Evolutionary conservation across 2,797 vertebrate genomes (phyloP).

Genomic region (Gastrophryne carolinensis): DNA sequence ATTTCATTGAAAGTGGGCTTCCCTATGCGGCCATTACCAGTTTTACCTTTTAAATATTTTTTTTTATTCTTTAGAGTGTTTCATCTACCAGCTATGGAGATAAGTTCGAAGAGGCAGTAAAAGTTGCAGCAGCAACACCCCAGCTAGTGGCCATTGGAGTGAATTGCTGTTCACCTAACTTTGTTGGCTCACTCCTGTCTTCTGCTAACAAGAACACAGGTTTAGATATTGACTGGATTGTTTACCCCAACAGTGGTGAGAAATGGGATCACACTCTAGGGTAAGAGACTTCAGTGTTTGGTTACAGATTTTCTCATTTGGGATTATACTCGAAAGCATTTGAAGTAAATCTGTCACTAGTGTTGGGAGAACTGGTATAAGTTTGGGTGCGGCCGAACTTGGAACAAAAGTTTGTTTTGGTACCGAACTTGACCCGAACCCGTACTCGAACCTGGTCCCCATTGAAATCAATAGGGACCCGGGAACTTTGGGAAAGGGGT

Average conservation of each 20-base stretch:
- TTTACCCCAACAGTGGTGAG: constrained; percentile 80
- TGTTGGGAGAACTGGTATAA: too few species aligned
- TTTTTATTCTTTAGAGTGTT: neutral
- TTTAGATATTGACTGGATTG: constrained; percentile 70
- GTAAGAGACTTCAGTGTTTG: constrained; percentile 62
- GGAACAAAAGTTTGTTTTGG: too few species aligned
- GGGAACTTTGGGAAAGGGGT: too few species aligned
- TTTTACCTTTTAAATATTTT: neutral
- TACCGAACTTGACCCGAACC: too few species aligned
- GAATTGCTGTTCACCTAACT: constrained; percentile 72
- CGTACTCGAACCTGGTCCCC: too few species aligned
- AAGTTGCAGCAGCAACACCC: constrained; percentile 58
- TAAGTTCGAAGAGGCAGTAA: constrained; percentile 67
- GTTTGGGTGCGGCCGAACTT: too few species aligned
- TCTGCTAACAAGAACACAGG: constrained; percentile 59
- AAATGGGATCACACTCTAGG: constrained; percentile 67
- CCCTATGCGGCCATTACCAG: too few species aligned
- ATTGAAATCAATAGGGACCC: too few species aligned
- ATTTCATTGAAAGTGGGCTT: too few species aligned
- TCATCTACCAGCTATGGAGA: constrained; percentile 69
- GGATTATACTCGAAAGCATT: too few species aligned
- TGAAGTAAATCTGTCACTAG: too few species aligned
- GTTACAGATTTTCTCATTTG: too few species aligned
- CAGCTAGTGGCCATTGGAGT: constrained; percentile 77
- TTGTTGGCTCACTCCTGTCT: constrained; percentile 71